Conservation (phyloP, 2,888 invertebrate genomes). For the Pheosia tremula region DNA sequence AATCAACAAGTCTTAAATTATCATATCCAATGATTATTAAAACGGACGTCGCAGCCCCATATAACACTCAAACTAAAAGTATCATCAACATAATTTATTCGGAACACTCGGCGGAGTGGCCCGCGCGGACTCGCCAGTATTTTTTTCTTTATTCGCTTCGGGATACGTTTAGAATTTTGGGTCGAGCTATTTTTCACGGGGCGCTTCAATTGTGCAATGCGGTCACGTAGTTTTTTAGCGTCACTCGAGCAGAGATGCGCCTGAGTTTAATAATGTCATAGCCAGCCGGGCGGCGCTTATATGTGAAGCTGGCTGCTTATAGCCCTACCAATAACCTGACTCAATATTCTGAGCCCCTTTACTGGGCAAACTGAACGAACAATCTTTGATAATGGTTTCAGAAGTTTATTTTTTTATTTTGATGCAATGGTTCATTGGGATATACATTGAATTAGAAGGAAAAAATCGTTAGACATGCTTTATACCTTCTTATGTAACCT, state of each 20-base stretch:
- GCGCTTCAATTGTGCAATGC: constrained; percentile 66
- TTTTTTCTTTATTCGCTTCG: constrained; percentile 72
- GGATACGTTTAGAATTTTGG: constrained; percentile 65
- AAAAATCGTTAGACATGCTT: not conserved
- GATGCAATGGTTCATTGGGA: too few relatives aligned
- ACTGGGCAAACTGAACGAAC: constrained; percentile 1
- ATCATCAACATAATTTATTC: constrained; percentile 81
- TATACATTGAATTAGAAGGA: not conserved
- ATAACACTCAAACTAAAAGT: constrained; percentile 71
- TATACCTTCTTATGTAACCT: too few relatives aligned
- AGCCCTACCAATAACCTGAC: constrained; percentile 46
- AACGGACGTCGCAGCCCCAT: constrained; percentile 47
- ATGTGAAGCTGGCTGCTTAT: constrained; percentile 23
- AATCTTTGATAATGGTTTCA: constrained; percentile 6
- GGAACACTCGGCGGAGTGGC: constrained; percentile 66
- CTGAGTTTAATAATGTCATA: constrained; percentile 79
- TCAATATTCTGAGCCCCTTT: constrained; percentile 21
- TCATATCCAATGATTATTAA: constrained; percentile 59
- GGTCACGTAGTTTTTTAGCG: constrained; percentile 79
- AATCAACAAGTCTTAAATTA: constrained; percentile 29
- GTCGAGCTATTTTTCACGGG: constrained; percentile 67
- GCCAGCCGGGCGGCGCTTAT: constrained; percentile 48
- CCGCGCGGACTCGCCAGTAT: constrained; percentile 54
- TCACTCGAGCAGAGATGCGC: constrained; percentile 74
- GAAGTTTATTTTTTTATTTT: not conserved